phyloP scores from a whole-genome alignment of 1,140 invertebrate genomes.

The Pseudomyrmex flavicornis region DNA sequence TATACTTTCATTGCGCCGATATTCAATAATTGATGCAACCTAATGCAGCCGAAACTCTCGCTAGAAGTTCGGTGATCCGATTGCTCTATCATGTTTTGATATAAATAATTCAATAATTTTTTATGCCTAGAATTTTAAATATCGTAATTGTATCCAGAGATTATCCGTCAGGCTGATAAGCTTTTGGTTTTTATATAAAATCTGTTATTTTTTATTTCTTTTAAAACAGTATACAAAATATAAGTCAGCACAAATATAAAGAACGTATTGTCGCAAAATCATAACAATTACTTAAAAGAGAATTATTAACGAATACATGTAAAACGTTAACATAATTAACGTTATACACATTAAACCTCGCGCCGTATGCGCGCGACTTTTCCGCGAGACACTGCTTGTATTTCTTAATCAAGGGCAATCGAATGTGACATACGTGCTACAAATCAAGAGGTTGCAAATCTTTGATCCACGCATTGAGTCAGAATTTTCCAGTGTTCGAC shows the following conservation, averaged over 20 bases:
- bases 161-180: background rate
- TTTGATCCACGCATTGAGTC: background rate
- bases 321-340: too few relatives aligned
- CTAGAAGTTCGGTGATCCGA: conserved; percentile 44
- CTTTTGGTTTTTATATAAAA: background rate
- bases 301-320: too few relatives aligned
- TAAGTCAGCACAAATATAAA: too few relatives aligned
- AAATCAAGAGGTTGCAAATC: background rate
- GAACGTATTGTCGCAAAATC: too few relatives aligned
- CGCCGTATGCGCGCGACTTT: too few relatives aligned
- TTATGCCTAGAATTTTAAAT: conserved; percentile 11
- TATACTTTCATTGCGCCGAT: conserved; percentile 21
- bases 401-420: background rate
- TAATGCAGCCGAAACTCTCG: background rate
- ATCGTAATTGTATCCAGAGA: conserved; percentile 3
- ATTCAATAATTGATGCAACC: conserved; percentile 49
- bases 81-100: conserved; percentile 17
- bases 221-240: too few relatives aligned
- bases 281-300: too few relatives aligned
- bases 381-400: too few relatives aligned
- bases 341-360: too few relatives aligned
- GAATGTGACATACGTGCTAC: background rate
- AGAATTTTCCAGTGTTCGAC: background rate
- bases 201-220: too few relatives aligned
- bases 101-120: background rate